Evolutionary conservation across 2,113 vertebrate species (phyloP).

Genomic region (Hepsetus odoe): DNA sequence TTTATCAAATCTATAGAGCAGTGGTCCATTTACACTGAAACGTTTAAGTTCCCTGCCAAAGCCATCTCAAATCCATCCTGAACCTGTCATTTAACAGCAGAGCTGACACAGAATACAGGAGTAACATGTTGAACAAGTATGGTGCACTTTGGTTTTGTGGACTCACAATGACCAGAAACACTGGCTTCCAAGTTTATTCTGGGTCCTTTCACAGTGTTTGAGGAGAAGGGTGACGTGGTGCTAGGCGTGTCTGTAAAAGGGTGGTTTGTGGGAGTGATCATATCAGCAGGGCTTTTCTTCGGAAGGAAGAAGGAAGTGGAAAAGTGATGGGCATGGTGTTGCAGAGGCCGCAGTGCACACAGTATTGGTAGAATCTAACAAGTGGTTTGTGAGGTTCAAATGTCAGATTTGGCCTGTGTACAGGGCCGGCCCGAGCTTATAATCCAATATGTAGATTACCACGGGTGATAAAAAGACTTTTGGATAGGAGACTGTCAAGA

Average conservation of each 20-base stretch:
- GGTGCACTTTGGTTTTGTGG: conserved; percentile 23
- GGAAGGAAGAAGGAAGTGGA: too few relatives aligned
- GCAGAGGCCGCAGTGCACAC: neutral
- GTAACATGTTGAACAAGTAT: neutral
- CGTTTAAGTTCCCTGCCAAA: neutral
- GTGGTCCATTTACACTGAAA: neutral
- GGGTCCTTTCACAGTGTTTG: conserved; percentile 35
- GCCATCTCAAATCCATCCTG: neutral
- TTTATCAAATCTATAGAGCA: neutral
- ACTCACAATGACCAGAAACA: neutral
- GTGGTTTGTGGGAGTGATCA: neutral
- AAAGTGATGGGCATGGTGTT: neutral
- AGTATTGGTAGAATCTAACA: neutral
- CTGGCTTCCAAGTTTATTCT: neutral
- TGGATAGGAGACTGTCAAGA: too few relatives aligned
- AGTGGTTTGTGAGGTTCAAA: neutral
- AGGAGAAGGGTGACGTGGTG: neutral
- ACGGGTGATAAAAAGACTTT: too few relatives aligned
- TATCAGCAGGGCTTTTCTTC: neutral
- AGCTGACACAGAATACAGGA: conserved; percentile 20
- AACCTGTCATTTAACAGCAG: neutral
- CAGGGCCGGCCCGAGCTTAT: neutral
- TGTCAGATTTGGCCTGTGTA: neutral
- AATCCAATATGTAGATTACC: neutral
- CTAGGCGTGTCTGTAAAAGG: too few relatives aligned